A percentile compares a stretch with the other conserved stretches of the same genome.
These are phyloP conservation scores for Nothoprocta perdicaria DNA, from an alignment of 2,113 vertebrate genomes.

Conservation along the genomic window DNA sequence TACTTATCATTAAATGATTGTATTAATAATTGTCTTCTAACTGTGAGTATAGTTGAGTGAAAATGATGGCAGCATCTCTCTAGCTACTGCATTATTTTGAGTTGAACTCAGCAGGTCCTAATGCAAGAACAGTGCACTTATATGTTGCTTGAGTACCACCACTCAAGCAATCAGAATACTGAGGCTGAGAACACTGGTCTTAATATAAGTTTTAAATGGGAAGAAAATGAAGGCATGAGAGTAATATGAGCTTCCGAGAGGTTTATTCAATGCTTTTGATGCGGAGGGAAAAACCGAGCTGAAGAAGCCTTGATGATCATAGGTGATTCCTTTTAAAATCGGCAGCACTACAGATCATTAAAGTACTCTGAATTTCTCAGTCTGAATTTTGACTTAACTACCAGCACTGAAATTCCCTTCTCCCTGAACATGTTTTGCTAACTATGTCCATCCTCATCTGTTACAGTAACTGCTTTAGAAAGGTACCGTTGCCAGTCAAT, in stretches of 20 bases:
- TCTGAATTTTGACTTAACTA: background rate
- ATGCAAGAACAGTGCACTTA: conserved; percentile 18
- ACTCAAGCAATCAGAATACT: conserved; percentile 31
- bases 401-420: background rate
- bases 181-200: conserved; percentile 13
- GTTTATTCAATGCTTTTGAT: background rate
- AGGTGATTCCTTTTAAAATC: background rate
- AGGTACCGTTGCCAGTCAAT: background rate
- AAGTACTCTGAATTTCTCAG: background rate
- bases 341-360: background rate
- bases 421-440: background rate
- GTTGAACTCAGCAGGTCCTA: background rate
- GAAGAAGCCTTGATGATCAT: background rate
- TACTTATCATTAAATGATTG: background rate
- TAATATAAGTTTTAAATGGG: conserved; percentile 31
- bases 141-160: conserved; percentile 30
- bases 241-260: background rate
- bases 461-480: background rate
- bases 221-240: background rate
- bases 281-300: background rate
- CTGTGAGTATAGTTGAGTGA: conserved; percentile 11
- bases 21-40: conserved; percentile 4
- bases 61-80: conserved; percentile 6
- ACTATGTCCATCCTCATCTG: background rate
- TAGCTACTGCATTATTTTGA: background rate